Conservation (phyloP, 2,113 vertebrate genomes). For the Zosterops borbonicus region DNA sequence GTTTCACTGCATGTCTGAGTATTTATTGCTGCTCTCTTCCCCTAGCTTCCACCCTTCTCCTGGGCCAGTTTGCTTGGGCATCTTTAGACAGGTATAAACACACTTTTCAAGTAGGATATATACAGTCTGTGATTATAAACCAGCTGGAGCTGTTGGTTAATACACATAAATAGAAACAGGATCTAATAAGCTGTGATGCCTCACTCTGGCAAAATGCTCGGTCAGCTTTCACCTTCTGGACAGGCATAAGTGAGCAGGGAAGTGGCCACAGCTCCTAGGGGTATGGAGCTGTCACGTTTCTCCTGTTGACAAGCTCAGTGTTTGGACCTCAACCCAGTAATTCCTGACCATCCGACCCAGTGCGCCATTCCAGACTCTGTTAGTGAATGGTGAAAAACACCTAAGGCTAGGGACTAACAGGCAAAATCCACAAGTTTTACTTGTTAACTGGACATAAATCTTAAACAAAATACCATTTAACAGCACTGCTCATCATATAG, state of each 20-base stretch:
- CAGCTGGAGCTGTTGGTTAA: neutral
- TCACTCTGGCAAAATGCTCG: neutral
- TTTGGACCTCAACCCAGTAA: neutral
- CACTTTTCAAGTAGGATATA: neutral
- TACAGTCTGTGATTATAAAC: neutral
- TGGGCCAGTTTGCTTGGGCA: neutral
- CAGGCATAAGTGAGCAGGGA: neutral
- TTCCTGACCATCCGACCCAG: neutral
- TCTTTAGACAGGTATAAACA: neutral
- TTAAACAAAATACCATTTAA: neutral
- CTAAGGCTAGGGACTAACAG: neutral
- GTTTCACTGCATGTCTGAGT: neutral
- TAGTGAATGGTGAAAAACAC: neutral
- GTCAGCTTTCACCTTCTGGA: neutral
- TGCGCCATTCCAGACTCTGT: neutral
- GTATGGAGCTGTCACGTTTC: neutral
- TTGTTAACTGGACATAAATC: neutral
- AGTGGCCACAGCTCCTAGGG: neutral
- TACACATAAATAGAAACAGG: neutral
- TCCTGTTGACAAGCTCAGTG: rapidly evolving
- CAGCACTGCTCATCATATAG: neutral
- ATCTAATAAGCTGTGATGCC: neutral
- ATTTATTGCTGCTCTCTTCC: neutral
- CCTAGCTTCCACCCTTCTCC: neutral
- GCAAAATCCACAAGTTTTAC: neutral